Evolutionary conservation across 2,888 invertebrate species (phyloP).

Genomic region (Helobdella robusta): DNA sequence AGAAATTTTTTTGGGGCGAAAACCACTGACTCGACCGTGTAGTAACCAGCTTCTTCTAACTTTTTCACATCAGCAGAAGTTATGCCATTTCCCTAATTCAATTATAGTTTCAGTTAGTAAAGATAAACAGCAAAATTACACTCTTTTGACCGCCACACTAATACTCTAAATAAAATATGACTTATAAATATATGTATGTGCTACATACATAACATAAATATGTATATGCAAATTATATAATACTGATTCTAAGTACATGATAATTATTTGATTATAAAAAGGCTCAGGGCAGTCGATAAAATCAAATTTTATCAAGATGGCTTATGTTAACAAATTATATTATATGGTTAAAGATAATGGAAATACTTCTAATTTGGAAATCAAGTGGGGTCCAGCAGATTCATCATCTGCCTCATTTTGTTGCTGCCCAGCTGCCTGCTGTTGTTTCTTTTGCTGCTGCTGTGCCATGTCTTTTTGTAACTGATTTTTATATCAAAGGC

Average conservation of each 20-base stretch:
- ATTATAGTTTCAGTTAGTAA: slow-evolving; percentile 11
- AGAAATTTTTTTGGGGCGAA: slow-evolving; percentile 86
- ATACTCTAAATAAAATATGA: too few species aligned
- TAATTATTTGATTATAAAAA: too few species aligned
- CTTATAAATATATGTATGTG: not conserved
- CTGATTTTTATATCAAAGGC: too few species aligned
- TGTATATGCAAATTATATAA: not conserved
- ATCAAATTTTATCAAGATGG: too few species aligned
- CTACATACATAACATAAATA: too few species aligned
- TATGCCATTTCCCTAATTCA: slow-evolving; percentile 77
- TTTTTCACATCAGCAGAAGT: slow-evolving; percentile 78
- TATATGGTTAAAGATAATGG: not conserved
- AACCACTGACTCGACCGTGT: slow-evolving; percentile 89
- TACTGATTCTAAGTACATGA: too few species aligned
- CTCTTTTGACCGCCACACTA: too few species aligned
- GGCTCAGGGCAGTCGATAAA: not conserved
- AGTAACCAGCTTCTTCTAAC: slow-evolving; percentile 80
- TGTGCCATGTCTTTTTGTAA: slow-evolving; percentile 28
- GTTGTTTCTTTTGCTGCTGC: slow-evolving; percentile 24
- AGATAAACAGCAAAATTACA: too few species aligned
- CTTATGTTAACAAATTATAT: not conserved
- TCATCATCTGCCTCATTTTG: slow-evolving; percentile 32
- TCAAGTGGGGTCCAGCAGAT: slow-evolving; percentile 32
- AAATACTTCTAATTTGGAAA: slow-evolving; percentile 32
- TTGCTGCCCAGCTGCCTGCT: not conserved